Base-by-base conservation (phyloP, 2,797 vertebrate species). In the Paramormyrops hopkinsi region DNA sequence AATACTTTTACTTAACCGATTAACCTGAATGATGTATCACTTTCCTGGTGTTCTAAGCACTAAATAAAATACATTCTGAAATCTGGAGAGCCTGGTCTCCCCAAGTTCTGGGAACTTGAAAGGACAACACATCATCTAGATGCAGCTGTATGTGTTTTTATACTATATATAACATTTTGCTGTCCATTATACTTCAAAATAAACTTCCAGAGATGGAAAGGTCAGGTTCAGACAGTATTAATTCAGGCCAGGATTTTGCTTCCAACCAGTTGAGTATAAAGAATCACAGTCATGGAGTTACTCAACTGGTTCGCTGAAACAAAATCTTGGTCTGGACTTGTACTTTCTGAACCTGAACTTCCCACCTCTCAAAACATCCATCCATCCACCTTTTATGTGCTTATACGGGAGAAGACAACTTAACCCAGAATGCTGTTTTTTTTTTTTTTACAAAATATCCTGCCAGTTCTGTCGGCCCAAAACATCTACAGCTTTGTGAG, bases 401-500 rank as follows among this genome's bases (percentile, higher is more conserved):
- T n/a, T 65, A 65, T 33, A 3, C 3, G 1, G 25, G 3, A 69
- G 11, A 33, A 29, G 25, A 29, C 11, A 25, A 11, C 62, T 29
- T 65, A 65, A 29, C 29, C 29, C 29, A 29, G 69, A 25, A 76
- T 25, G 17, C 73, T 65, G 22, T 37, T 8, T 53, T 14, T 17
- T 53, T 50, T 53, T 53, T 53, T 53, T 53, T 17, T 0, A 50
- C 14, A 89, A 65, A 69, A 69, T 65, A 2, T 84, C 54, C 2
- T 86, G 44, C 83, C 22, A 65, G n/a, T n/a, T 62, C 11, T 25
- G 1, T 83, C 76, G 11, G 37, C 22, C 25, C 22, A 84, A 79
- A n/a, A 91, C 29, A 2, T 91, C 90, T 51, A 90, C 50, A 7
- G 92, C 91, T 53, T 82, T 5, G 76, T 88, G 50, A 93, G 88